These are phyloP conservation scores for Meriones unguiculatus DNA, from an alignment of 2,113 vertebrate genomes.

Conservation along the genomic window DNA sequence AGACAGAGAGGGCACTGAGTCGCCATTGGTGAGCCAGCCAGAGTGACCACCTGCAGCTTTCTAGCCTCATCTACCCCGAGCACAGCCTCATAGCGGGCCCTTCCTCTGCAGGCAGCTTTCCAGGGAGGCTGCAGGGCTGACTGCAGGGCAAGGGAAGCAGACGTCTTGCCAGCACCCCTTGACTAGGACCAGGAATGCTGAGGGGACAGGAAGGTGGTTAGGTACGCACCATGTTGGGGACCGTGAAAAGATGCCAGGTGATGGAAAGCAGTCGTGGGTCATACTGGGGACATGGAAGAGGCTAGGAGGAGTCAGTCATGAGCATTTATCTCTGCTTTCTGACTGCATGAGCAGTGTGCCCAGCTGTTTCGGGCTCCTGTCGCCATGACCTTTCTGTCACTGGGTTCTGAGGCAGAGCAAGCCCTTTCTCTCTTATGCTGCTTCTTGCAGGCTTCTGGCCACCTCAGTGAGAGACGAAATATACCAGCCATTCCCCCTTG, in stretches of 20 bases:
- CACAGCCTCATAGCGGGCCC: neutral
- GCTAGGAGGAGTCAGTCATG: too few species aligned
- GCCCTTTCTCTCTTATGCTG: neutral
- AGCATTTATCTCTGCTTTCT: too few species aligned
- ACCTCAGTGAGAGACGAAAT: neutral
- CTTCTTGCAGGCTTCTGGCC: neutral
- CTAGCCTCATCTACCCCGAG: neutral
- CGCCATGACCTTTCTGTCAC: neutral
- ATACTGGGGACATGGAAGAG: fast-evolving
- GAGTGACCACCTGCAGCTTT: neutral
- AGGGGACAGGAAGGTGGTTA: neutral
- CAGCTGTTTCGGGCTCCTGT: neutral
- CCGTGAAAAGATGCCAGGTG: neutral
- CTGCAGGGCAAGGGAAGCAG: neutral
- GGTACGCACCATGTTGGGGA: too few species aligned
- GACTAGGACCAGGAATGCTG: neutral
- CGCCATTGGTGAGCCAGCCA: neutral
- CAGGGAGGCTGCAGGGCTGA: fast-evolving
- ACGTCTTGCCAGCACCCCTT: neutral
- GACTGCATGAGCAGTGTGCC: neutral
- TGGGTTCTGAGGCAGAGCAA: neutral
- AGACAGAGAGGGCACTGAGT: neutral
- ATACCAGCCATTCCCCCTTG: neutral
- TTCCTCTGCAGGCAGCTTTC: neutral
- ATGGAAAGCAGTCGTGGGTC: too few species aligned